Percentiles rank a stretch among this genome's conserved stretches.
Evolutionary conservation across 2,797 vertebrate genomes (phyloP).

Genomic region (Bradypodion pumilum): DNA sequence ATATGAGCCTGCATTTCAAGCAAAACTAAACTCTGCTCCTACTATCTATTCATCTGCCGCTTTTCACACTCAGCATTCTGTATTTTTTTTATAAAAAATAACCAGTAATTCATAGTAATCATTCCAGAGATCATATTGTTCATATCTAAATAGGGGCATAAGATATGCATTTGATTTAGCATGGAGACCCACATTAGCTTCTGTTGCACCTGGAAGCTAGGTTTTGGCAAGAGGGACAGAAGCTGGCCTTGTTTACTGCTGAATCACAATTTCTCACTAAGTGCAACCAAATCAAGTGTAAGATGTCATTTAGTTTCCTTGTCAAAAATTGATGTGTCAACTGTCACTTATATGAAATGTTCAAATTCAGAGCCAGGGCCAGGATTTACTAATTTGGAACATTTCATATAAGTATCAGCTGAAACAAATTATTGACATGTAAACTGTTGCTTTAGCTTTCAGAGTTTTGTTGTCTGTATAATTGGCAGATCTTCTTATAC

Average conservation of each 20-base stretch:
- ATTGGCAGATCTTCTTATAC: no score
- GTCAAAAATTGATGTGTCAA: neutral
- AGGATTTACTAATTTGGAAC: conserved; percentile 1
- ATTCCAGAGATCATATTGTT: neutral
- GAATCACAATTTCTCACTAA: conserved; percentile 47
- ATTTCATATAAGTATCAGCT: no score
- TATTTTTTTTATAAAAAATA: neutral
- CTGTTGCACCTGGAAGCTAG: conserved; percentile 29
- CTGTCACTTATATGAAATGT: neutral
- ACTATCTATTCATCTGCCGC: neutral
- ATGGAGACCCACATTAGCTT: neutral
- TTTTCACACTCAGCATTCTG: conserved; percentile 37
- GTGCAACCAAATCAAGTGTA: conserved; percentile 30
- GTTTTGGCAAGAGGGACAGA: conserved; percentile 50
- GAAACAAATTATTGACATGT: no score
- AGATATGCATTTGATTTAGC: conserved; percentile 60
- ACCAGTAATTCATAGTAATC: neutral
- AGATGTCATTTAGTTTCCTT: neutral
- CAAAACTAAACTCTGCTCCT: neutral
- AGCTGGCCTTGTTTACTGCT: conserved; percentile 54
- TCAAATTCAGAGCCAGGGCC: conserved; percentile 2
- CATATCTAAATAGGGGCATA: conserved; percentile 43
- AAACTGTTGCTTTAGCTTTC: no score
- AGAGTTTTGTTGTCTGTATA: no score
- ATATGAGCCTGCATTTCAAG: conserved; percentile 22